phyloP scores from a whole-genome alignment of 2,797 vertebrate species.

The Orestias chungarensis region DNA sequence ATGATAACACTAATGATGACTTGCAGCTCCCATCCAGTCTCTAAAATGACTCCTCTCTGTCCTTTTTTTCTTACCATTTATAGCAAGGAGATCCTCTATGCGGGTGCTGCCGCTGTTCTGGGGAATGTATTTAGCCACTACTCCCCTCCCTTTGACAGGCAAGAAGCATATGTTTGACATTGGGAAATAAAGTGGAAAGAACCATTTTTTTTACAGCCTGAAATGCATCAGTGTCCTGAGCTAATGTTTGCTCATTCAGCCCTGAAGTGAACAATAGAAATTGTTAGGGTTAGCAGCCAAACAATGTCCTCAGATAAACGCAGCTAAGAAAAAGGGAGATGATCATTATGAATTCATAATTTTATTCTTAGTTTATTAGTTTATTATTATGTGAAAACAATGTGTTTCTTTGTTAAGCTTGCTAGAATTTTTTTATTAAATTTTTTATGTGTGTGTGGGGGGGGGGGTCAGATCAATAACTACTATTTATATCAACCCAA shows the following conservation, averaged over 20 bases:
- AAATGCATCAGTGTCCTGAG: slow-evolving; percentile 60
- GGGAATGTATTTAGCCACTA: slow-evolving; percentile 71
- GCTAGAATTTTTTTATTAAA: no score
- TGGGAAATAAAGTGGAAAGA: slow-evolving; percentile 75
- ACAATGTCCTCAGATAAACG: not conserved
- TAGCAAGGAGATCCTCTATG: slow-evolving; percentile 65
- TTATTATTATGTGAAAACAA: not conserved
- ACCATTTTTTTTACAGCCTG: slow-evolving; percentile 65
- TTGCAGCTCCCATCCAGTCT: slow-evolving; percentile 57
- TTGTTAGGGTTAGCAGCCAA: slow-evolving; percentile 8
- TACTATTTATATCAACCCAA: not conserved
- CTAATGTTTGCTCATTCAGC: slow-evolving; percentile 54
- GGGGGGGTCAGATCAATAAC: not conserved
- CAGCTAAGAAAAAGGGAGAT: not conserved
- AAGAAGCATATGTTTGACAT: slow-evolving; percentile 78
- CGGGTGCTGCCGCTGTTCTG: slow-evolving; percentile 67
- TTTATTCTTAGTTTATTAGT: not conserved
- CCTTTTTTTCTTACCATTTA: slow-evolving; percentile 75
- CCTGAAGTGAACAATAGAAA: slow-evolving; percentile 37
- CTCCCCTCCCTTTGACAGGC: slow-evolving; percentile 72
- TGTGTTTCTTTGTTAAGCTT: no score
- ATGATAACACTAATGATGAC: slow-evolving; percentile 69
- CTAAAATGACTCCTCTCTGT: slow-evolving; percentile 37
- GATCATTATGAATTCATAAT: not conserved
- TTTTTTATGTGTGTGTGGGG: no score